Base-by-base conservation (phyloP, 2,113 vertebrate species). In the Ornithorhynchus anatinus region DNA sequence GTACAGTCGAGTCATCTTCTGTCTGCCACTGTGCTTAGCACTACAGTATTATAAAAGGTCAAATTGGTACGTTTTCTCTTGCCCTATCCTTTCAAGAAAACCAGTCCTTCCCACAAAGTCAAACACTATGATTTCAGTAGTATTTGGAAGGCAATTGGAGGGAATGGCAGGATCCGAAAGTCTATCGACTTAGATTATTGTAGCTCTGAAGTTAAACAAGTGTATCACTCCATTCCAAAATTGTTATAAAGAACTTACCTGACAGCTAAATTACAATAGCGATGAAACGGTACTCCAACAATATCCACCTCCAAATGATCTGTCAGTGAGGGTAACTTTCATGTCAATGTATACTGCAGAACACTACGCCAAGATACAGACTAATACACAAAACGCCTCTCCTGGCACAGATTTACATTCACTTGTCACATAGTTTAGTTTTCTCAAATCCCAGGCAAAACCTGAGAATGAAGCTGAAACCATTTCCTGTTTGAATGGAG, bases 361-460 rank as follows among this genome's bases (percentile, higher is more conserved):
- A 69, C 32, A 0, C 22, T 19, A 76, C 50, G 67, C 79, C 72
- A 25, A 71, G 75, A 80, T n/a, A 72, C 64, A 44, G 40, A 20
- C 32, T 16, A 14, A 7, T 20, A 51, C 32, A 40, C 53, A 54
- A 16, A 31, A n/a, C 80, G 72, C 80, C 72, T 87, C 86, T 81
- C 92, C 94, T 95, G 93, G 94, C 92, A 84, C 88, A 94, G 91
- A 84, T 89, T 93, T 95, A 97, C 96, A 96, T 96, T 97, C 96
- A 96, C 89, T 90, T 86, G 95, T 97, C 96, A 94, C 81, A 58
- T 62, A 75, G 86, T 84, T 88, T 87, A 84, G 79, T 72, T 63
- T 87, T 71, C 74, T 69, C 50, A 72, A 7, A 2, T 11, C 62
- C 44, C 12, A 39, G 59, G 61, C 80, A 89, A 71, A 51, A 77